Conservation (phyloP, 2,888 invertebrate species). For the Branchipolynoe longqiensis region DNA sequence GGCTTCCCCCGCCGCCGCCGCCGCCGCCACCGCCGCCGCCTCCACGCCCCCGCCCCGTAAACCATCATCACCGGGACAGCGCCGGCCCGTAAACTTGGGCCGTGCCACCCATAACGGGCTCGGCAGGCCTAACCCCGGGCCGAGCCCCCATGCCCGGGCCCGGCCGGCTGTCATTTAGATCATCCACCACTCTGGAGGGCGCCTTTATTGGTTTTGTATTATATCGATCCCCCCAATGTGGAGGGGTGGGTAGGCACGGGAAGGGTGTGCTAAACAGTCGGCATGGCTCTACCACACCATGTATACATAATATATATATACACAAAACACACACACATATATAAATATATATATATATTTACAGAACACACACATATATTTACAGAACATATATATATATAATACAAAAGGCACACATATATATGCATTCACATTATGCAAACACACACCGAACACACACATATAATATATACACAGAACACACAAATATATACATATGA, state of each 20-base stretch:
- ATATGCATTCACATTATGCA: too few relatives aligned
- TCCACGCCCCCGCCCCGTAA: not conserved
- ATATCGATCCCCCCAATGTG: slow-evolving; percentile 19
- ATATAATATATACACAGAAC: too few relatives aligned
- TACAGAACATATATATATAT: too few relatives aligned
- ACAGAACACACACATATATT: too few relatives aligned
- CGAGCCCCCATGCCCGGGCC: not conserved
- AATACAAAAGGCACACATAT: too few relatives aligned
- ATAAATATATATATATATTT: too few relatives aligned
- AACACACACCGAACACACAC: too few relatives aligned
- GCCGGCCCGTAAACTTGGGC: not conserved
- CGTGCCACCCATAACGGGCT: slow-evolving; percentile 4
- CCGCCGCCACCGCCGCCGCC: not conserved
- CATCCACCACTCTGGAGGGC: not conserved
- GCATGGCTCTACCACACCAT: too few relatives aligned
- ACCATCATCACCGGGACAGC: slow-evolving; percentile 16
- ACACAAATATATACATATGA: too few relatives aligned
- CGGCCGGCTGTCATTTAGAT: slow-evolving; percentile 21
- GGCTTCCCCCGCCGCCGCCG: not conserved
- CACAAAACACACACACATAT: too few relatives aligned
- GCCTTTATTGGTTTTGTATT: slow-evolving; percentile 43
- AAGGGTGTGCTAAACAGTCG: too few relatives aligned
- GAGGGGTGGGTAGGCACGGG: not conserved
- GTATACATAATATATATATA: too few relatives aligned
- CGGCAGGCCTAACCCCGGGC: not conserved